Percentiles rank a stretch among this genome's conserved stretches.
Evolutionary conservation across 1,140 invertebrate genomes (phyloP).

Genomic region (Ceratosolen fusciceps): DNA sequence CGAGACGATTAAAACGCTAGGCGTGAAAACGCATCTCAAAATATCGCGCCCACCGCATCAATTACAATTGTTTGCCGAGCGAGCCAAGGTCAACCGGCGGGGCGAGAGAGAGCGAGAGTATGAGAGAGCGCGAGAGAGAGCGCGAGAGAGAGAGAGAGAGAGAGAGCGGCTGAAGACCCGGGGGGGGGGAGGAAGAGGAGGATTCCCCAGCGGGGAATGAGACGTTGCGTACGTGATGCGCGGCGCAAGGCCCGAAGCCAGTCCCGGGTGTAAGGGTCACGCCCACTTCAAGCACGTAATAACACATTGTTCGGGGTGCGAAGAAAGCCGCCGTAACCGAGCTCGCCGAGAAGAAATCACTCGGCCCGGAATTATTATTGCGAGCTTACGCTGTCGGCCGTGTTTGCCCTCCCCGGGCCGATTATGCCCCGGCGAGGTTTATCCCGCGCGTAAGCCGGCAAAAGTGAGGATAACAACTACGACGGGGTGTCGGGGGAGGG

Average conservation of each 20-base stretch:
- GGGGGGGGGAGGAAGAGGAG: not conserved
- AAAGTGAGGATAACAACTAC: conserved; percentile 38
- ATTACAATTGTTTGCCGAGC: conserved; percentile 39
- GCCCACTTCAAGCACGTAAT: conserved; percentile 44
- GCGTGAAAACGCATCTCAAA: conserved; percentile 32
- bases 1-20: conserved; percentile 17
- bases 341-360: conserved; percentile 17
- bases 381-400: conserved; percentile 21
- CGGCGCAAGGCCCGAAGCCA: not conserved
- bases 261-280: not conserved
- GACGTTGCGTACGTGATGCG: conserved; percentile 21
- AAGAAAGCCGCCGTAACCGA: conserved; percentile 3
- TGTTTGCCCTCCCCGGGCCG: too few relatives aligned
- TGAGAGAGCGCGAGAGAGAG: not conserved
- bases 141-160: too few relatives aligned
- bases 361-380: conserved; percentile 25
- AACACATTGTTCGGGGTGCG: conserved; percentile 43
- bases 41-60: conserved; percentile 42
- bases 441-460: not conserved
- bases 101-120: not conserved
- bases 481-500: too few relatives aligned
- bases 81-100: not conserved
- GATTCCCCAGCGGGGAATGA: conserved; percentile 1
- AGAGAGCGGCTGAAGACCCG: not conserved
- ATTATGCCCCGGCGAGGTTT: not conserved